phyloP scores from a whole-genome alignment of 2,888 invertebrate genomes.

The Drosophila mimica region DNA sequence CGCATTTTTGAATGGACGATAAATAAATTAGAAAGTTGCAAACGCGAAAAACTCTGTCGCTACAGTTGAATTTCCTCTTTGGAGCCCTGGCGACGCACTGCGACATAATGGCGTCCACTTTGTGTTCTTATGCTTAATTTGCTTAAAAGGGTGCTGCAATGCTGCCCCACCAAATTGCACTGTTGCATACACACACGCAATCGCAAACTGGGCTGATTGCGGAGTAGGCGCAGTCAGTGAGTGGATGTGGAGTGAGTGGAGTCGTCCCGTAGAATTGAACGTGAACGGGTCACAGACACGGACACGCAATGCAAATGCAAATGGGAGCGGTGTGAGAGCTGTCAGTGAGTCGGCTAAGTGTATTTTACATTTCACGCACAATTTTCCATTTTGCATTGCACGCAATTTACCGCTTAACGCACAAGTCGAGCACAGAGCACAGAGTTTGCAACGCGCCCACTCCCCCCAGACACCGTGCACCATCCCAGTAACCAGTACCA shows the following conservation, averaged over 20 bases:
- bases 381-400: slow-evolving; percentile 80
- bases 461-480: background rate
- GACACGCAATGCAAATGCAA: slow-evolving; percentile 62
- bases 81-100: slow-evolving; percentile 59
- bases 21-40: slow-evolving; percentile 78
- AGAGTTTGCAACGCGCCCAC: slow-evolving; percentile 1
- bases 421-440: slow-evolving; percentile 39
- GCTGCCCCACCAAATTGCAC: slow-evolving; percentile 39
- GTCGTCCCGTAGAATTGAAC: slow-evolving; percentile 32
- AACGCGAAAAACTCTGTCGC: slow-evolving; percentile 65
- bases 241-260: background rate
- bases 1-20: slow-evolving; percentile 67
- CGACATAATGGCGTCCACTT: slow-evolving; percentile 83
- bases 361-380: slow-evolving; percentile 83
- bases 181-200: slow-evolving; percentile 24
- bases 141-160: slow-evolving; percentile 77
- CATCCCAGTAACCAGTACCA: no score
- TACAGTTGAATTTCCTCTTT: slow-evolving; percentile 25
- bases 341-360: slow-evolving; percentile 40
- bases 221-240: slow-evolving; percentile 47
- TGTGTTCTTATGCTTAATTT: slow-evolving; percentile 83
- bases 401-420: slow-evolving; percentile 78
- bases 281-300: slow-evolving; percentile 38
- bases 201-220: slow-evolving; percentile 41
- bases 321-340: slow-evolving; percentile 26